Percentiles rank a stretch among this genome's conserved stretches.
These are phyloP conservation scores for Hirudinaria manillensis DNA, from an alignment of 2,888 invertebrate genomes.

Conservation along the genomic window DNA sequence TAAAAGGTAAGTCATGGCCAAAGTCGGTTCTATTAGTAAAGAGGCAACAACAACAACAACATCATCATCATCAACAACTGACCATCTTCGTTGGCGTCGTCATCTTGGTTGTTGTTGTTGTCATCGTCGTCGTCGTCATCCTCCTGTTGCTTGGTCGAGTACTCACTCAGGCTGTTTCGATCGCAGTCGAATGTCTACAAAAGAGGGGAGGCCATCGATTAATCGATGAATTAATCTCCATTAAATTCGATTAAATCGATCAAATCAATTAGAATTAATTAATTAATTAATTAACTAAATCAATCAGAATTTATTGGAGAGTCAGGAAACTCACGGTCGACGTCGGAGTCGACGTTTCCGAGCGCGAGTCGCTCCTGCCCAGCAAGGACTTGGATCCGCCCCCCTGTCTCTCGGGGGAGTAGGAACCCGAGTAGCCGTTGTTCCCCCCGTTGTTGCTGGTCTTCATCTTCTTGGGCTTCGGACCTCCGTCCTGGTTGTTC, in stretches of 20 bases:
- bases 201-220: not conserved
- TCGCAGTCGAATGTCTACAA: slow-evolving; percentile 30
- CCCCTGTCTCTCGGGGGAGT: slow-evolving; percentile 18
- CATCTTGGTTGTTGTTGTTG: not conserved
- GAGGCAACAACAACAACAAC: not conserved
- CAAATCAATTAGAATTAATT: no score
- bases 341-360: slow-evolving; percentile 31
- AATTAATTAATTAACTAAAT: no score
- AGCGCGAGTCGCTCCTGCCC: slow-evolving; percentile 28
- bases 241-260: no score
- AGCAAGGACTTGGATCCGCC: slow-evolving; percentile 7
- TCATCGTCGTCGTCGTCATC: slow-evolving; percentile 25
- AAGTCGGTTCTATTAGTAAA: no score
- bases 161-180: slow-evolving; percentile 28
- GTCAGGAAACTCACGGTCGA: slow-evolving; percentile 15
- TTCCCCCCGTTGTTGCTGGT: not conserved
- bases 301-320: no score
- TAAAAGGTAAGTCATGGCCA: no score
- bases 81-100: slow-evolving; percentile 11
- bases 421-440: slow-evolving; percentile 13
- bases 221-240: no score
- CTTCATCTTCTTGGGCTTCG: slow-evolving; percentile 55
- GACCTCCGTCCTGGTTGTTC: slow-evolving; percentile 47
- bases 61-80: not conserved
- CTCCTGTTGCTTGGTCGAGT: slow-evolving; percentile 19